Base-by-base conservation (phyloP, 2,888 invertebrate genomes). In the Tupiocoris notatus region DNA sequence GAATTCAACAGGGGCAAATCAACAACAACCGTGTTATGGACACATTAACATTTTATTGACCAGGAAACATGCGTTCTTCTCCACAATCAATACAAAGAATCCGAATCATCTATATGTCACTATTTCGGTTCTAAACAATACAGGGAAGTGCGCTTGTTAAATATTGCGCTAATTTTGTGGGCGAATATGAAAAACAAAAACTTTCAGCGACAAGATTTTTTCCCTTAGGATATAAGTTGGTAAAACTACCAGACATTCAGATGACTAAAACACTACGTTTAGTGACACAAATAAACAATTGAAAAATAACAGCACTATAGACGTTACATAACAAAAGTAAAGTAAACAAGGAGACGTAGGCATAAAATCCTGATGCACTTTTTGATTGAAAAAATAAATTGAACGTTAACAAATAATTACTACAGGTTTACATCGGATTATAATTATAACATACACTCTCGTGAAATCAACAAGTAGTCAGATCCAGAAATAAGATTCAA, bases 31-130 rank as follows among this genome's bases (percentile, higher is more conserved):
- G 7, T 63, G n/a, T 63, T n/a, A 9, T 18, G 24, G 70, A 58
- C 70, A 70, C 70, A 70, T 70, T 70, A 70, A 70, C 58, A 58
- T 70, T 70, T 73, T 73, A 73, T 73, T 73, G 39, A 73, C 54
- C 20, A 25, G 73, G 73, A 73, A 73, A 73, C 62, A 62, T 23
- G 73, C 73, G 39, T 63, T 63, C 63, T 70, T 70, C 39, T 23
- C 70, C 58, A 58, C 22, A 68, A 62, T 71, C 62, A 71, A 71
- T 63, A 63, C 54, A 62, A 63, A 54, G 7, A 62, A 63, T 62
- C 24, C 22, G 54, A 39, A 54, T 73, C 18, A 73, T 22, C 73
- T 63, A 73, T 16, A 62, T 62, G 62, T 62, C 39, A 73, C 63
- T 25, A 63, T 22, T 20, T 21, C 9, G 22, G 22, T 73, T 57